A percentile compares a stretch with the other conserved stretches of the same genome.
These are phyloP conservation scores for Andrena trimmerana DNA, from an alignment of 2,888 invertebrate species.

Conservation along the genomic window DNA sequence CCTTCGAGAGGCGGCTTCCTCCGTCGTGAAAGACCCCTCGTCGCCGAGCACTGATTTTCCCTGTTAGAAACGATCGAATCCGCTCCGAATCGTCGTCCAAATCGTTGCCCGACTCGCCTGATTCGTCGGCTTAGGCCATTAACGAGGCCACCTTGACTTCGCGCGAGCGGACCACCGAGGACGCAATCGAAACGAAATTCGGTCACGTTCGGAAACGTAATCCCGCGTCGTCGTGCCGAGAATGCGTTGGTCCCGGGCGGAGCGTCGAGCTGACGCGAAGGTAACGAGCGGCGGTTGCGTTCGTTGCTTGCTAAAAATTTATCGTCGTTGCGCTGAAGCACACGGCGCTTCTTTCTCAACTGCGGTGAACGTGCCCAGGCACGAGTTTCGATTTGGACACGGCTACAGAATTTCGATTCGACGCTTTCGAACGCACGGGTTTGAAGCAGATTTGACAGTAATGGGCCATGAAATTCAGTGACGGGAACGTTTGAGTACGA, in stretches of 20 bases:
- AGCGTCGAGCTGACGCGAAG: conserved; percentile 2
- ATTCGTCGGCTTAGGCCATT: background rate
- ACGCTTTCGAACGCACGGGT: too few species aligned
- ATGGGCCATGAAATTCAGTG: too few species aligned
- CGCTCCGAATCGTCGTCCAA: background rate
- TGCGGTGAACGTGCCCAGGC: background rate
- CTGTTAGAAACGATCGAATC: background rate
- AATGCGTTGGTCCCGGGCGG: conserved; percentile 8
- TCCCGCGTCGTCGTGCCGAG: conserved; percentile 1
- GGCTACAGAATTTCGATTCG: too few species aligned
- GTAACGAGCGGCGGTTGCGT: background rate
- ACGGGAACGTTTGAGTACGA: too few species aligned
- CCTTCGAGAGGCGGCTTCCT: conserved; percentile 2
- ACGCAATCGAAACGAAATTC: conserved; percentile 27
- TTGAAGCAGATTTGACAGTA: too few species aligned
- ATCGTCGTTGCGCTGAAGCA: background rate
- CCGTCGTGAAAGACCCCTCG: too few species aligned
- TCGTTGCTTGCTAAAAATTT: conserved; percentile 1
- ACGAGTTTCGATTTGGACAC: too few species aligned
- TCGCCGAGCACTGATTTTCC: background rate
- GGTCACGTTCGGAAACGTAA: conserved; percentile 26
- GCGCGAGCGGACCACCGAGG: background rate
- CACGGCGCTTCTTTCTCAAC: background rate
- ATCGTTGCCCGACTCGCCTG: background rate
- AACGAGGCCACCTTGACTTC: background rate